These are phyloP conservation scores for Mechanitis mazaeus DNA, from an alignment of 2,888 invertebrate genomes.

Conservation along the genomic window DNA sequence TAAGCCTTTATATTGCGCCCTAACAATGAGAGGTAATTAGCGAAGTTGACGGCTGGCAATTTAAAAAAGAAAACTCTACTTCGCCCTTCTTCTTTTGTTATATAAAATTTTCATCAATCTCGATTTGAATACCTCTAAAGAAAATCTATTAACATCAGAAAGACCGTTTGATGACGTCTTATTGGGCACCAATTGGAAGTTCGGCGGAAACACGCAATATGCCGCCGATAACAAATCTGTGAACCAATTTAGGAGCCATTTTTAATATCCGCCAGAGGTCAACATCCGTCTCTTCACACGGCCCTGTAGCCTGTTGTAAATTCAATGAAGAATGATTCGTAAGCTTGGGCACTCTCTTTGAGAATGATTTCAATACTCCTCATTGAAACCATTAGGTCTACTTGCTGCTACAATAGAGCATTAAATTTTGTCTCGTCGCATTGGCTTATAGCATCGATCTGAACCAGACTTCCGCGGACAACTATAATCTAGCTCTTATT, in stretches of 20 bases:
- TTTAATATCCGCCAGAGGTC: constrained; percentile 70
- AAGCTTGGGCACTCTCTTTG: constrained; percentile 49
- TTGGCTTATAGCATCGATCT: constrained; percentile 32
- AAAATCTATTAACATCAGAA: constrained; percentile 52
- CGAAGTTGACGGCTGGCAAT: constrained; percentile 44
- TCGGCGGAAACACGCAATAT: constrained; percentile 57
- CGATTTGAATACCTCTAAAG: constrained; percentile 42
- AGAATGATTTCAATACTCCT: constrained; percentile 70
- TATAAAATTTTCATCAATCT: constrained; percentile 45
- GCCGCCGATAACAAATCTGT: constrained; percentile 57
- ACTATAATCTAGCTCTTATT: constrained; percentile 51
- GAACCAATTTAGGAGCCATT: constrained; percentile 63
- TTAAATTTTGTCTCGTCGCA: constrained; percentile 67
- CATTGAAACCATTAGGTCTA: constrained; percentile 67
- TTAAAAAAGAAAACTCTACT: constrained; percentile 49
- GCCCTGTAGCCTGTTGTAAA: constrained; percentile 50
- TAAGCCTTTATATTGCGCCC: constrained; percentile 59
- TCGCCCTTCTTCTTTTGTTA: constrained; percentile 41
- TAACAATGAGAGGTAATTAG: constrained; percentile 68
- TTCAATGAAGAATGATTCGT: constrained; percentile 66
- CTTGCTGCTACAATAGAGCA: constrained; percentile 70
- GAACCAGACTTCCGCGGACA: constrained; percentile 18
- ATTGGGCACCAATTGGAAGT: constrained; percentile 39
- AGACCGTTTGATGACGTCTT: constrained; percentile 40
- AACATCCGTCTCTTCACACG: constrained; percentile 61